Evolutionary conservation across 2,113 vertebrate genomes (phyloP), one percentile per base, ranked within the genome.

Genomic region (Thamnophis sirtalis): DNA sequence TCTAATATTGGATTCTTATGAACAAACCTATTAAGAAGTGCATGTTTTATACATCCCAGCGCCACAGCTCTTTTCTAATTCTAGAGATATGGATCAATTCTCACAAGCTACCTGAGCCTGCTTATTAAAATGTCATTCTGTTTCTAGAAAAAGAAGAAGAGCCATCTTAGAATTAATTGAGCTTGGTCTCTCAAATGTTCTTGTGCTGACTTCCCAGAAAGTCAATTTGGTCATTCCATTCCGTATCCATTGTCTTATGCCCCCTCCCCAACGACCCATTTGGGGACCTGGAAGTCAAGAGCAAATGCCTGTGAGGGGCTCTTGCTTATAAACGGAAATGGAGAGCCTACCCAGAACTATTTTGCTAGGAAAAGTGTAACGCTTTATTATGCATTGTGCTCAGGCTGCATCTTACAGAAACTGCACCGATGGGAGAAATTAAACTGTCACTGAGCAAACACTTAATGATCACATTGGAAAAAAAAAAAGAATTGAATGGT

Each of bases 391-490:
- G 86, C 60, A 80, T 80, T 54, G 43, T 48, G 86, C 88, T 88
- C 86, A 15, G 26, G 24, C 51, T 84, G 86, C 53, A 84, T 49
- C 86, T 88, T 92, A 88, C 38, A 50, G 91, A 56, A 92, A 92
- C 38, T 2, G 91, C 86, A 88, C 86, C 86, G 17, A 55, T n/a
- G 63, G 60, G 91, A 88, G 38, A 92, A 88, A 92, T 92, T 88
- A 92, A 92, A 88, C 51, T 92, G 91, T 84, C 91, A 84, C 38
- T 56, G 60, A 56, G 58, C 51, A 53, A 87, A 68, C 51, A 88
- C 92, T 89, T 95, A 86, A 80, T 87, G 80, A 92, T 95, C 58
- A 26, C 80, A 89, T 84, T 91, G 6, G 24, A 22, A 58, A 93
- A 87, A 60, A 60, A n/a, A 54, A 55, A 54, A 43, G 43, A 38